Conservation (phyloP, 2,113 vertebrate genomes). For the Pagrus major region DNA sequence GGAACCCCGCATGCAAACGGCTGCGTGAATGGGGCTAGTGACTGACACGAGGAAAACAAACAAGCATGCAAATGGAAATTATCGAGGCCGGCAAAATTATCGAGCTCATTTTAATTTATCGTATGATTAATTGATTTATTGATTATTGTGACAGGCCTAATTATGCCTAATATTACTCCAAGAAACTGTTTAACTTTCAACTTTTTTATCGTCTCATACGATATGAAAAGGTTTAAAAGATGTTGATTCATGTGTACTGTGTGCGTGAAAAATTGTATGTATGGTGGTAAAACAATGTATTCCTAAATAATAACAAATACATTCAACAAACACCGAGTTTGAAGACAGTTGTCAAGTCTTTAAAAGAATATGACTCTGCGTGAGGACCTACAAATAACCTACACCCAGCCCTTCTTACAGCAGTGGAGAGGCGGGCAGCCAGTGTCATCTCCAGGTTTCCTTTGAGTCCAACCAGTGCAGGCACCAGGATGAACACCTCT, state of each 20-base stretch:
- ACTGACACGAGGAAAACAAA: too few species aligned
- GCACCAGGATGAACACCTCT: slow-evolving; percentile 94
- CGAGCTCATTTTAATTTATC: too few species aligned
- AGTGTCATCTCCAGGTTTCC: slow-evolving; percentile 99
- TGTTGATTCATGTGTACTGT: too few species aligned
- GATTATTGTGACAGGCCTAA: too few species aligned
- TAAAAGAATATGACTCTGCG: background rate
- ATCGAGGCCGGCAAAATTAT: too few species aligned
- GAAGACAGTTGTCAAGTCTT: background rate
- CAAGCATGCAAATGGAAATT: too few species aligned
- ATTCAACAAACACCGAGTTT: background rate
- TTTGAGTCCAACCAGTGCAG: slow-evolving; percentile 95
- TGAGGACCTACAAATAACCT: background rate
- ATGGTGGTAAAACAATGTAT: background rate
- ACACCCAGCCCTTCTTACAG: slow-evolving; percentile 81
- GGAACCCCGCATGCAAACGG: too few species aligned
- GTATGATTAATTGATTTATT: too few species aligned
- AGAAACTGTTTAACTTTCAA: too few species aligned
- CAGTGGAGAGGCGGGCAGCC: slow-evolving; percentile 96
- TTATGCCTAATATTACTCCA: too few species aligned
- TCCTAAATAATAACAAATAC: background rate
- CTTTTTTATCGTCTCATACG: background rate
- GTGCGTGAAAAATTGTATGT: background rate
- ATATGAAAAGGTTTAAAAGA: background rate
- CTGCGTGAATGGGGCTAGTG: too few species aligned